These are phyloP conservation scores for Dicerorhinus sumatrensis DNA, from an alignment of 2,113 vertebrate species.

Conservation along the genomic window DNA sequence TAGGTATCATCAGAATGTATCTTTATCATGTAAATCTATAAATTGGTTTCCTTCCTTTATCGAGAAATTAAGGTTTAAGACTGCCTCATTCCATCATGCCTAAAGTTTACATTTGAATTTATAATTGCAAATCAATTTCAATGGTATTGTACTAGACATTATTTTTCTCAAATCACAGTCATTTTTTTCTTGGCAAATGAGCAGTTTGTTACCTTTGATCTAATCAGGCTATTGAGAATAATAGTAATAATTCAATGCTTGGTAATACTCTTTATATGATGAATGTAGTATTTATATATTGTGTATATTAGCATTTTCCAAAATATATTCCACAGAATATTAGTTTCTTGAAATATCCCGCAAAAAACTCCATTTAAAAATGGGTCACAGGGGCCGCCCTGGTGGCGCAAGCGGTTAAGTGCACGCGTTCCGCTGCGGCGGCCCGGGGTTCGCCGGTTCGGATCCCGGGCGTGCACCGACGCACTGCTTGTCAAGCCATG, in stretches of 20 bases:
- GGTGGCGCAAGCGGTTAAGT: no score
- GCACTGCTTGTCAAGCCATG: no score
- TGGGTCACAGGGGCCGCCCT: no score
- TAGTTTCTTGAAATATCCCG: neutral
- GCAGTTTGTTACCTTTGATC: neutral
- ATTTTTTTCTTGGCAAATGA: neutral
- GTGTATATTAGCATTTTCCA: neutral
- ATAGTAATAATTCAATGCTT: neutral
- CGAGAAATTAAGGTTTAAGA: neutral
- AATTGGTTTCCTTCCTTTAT: neutral
- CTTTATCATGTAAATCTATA: neutral
- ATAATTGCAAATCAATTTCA: neutral
- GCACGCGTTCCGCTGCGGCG: no score
- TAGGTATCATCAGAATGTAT: neutral
- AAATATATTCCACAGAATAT: neutral
- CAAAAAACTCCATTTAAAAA: neutral
- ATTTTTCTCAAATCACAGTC: neutral
- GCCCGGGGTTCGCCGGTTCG: no score
- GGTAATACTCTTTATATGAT: neutral
- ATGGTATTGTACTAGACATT: neutral
- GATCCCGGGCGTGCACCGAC: no score
- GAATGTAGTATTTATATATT: neutral
- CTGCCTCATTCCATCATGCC: neutral
- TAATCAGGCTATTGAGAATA: neutral
- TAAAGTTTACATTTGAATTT: conserved; percentile 9